phyloP scores from a whole-genome alignment of 2,888 invertebrate genomes.

The Tridacna crocea region DNA sequence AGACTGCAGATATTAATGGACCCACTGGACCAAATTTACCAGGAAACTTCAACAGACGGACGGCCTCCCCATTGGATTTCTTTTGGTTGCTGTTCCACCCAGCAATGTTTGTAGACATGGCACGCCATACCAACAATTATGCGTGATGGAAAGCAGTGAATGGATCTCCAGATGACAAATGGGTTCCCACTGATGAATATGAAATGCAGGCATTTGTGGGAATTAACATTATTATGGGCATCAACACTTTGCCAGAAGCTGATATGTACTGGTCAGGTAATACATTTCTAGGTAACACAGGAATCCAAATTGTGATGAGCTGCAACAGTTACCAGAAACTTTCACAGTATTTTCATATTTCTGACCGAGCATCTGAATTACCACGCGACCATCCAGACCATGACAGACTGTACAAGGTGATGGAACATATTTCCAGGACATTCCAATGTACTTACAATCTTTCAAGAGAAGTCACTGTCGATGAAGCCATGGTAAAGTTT shows the following conservation, averaged over 20 bases:
- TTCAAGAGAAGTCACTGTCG: constrained; percentile 30
- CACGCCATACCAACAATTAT: constrained; percentile 32
- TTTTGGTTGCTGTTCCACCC: constrained; percentile 37
- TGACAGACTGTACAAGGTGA: constrained; percentile 23
- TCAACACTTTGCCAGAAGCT: constrained; percentile 25
- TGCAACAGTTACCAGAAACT: constrained; percentile 42
- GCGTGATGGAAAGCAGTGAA: constrained; percentile 18
- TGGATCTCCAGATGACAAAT: background rate
- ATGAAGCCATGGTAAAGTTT: constrained; percentile 37
- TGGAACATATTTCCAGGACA: background rate
- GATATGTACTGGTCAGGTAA: constrained; percentile 46
- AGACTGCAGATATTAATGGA: too few relatives aligned
- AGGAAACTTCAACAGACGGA: constrained; percentile 12
- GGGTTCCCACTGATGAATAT: background rate
- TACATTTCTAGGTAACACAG: constrained; percentile 19
- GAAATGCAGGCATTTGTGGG: constrained; percentile 36
- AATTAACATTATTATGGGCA: constrained; percentile 45
- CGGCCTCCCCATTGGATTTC: constrained; percentile 34
- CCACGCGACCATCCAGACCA: background rate
- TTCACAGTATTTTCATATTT: constrained; percentile 33
- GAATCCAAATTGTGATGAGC: constrained; percentile 22
- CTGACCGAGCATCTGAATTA: constrained; percentile 25
- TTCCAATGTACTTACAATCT: constrained; percentile 5
- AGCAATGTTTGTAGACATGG: constrained; percentile 15
- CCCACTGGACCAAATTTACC: constrained; percentile 38